Percentiles rank a stretch among this genome's conserved stretches.
phyloP scores from a whole-genome alignment of 1,140 invertebrate genomes.

The Cyclina sinensis region DNA sequence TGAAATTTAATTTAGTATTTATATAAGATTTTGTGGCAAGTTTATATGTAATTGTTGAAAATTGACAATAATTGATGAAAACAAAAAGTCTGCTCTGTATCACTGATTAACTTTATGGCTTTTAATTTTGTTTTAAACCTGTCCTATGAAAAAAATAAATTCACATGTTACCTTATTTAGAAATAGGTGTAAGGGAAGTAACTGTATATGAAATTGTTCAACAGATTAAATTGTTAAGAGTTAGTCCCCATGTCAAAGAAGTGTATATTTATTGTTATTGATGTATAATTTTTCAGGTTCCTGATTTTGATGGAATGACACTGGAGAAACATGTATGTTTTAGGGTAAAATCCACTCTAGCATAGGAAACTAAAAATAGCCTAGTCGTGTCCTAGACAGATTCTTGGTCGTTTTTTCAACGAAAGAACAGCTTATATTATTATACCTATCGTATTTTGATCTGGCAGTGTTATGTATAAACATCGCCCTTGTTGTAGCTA shows the following conservation, averaged over 20 bases:
- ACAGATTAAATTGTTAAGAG: not conserved
- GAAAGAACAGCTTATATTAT: slow-evolving; percentile 54
- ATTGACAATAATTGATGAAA: not conserved
- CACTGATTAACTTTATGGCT: not conserved
- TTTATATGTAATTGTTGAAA: not conserved
- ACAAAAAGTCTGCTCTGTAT: not conserved
- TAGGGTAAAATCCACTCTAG: slow-evolving; percentile 50
- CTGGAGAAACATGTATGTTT: not conserved
- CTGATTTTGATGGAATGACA: slow-evolving; percentile 27
- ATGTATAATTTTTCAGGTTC: slow-evolving; percentile 43
- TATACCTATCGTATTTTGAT: slow-evolving; percentile 35
- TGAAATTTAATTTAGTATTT: not conserved
- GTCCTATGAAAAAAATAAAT: too few relatives aligned
- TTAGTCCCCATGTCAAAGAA: not conserved
- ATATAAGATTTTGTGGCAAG: not conserved
- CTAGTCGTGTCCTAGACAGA: slow-evolving; percentile 55
- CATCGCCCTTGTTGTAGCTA: slow-evolving; percentile 50
- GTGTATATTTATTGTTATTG: not conserved
- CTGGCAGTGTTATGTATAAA: slow-evolving; percentile 52
- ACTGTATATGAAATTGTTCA: not conserved
- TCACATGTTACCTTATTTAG: too few relatives aligned
- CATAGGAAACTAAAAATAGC: slow-evolving; percentile 50
- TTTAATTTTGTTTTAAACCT: not conserved
- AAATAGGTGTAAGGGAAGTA: slow-evolving; percentile 16
- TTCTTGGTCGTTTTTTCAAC: slow-evolving; percentile 42